Evolutionary conservation across 1,140 invertebrate species (phyloP).

Genomic region (Gonatopus flavifemur): DNA sequence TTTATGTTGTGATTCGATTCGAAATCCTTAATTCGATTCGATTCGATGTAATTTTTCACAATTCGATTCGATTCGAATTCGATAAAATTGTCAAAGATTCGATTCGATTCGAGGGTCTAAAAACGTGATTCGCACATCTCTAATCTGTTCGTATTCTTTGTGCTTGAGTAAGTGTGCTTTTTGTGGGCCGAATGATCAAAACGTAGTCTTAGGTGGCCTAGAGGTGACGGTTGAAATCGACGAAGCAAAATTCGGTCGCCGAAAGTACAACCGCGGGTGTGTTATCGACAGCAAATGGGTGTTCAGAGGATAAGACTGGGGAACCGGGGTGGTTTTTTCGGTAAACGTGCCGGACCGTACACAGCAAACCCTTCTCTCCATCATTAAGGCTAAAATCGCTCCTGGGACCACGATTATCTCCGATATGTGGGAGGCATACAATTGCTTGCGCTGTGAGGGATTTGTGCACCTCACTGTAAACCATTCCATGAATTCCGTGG

Average conservation of each 20-base stretch:
- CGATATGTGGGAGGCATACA: slow-evolving; percentile 28
- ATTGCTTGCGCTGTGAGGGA: slow-evolving; percentile 12
- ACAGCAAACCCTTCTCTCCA: slow-evolving; percentile 7
- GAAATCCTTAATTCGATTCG: no score
- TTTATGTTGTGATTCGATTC: no score
- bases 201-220: no score
- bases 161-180: no score
- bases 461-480: slow-evolving; percentile 26
- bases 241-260: slow-evolving; percentile 28
- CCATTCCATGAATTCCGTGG: slow-evolving; percentile 25
- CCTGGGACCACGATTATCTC: slow-evolving; percentile 28
- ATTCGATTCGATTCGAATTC: no score
- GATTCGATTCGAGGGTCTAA: no score
- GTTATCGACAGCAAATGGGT: slow-evolving; percentile 41
- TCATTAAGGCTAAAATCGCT: slow-evolving; percentile 21
- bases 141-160: no score
- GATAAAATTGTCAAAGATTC: no score
- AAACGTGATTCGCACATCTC: no score
- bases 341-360: slow-evolving; percentile 15
- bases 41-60: no score
- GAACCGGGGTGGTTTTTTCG: slow-evolving; percentile 15
- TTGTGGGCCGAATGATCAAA: no score
- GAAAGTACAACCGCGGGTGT: slow-evolving; percentile 31
- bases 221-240: slow-evolving; percentile 29
- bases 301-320: slow-evolving; percentile 38